A percentile compares a stretch with the other conserved stretches of the same genome.
Evolutionary conservation across 2,113 vertebrate species (phyloP).

Genomic region (Percina caprodes): DNA sequence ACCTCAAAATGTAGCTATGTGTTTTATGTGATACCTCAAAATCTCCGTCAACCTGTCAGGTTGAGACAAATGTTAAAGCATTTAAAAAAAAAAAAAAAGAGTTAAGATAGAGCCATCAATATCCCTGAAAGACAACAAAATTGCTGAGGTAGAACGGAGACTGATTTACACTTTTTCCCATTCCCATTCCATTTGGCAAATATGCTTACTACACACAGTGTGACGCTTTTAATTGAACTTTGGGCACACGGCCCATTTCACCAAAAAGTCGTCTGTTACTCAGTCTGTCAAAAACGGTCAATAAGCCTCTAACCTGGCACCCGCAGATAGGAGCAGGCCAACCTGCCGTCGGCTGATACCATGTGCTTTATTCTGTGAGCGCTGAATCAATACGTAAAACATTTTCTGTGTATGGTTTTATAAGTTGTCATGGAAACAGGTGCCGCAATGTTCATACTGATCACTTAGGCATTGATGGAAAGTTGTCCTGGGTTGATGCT

Average conservation of each 20-base stretch:
- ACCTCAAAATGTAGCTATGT: slow-evolving; percentile 41
- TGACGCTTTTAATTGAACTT: slow-evolving; percentile 77
- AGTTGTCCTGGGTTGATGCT: slow-evolving; percentile 32
- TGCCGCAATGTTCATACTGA: slow-evolving; percentile 40
- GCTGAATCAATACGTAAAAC: slow-evolving; percentile 54
- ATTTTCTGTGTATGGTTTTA: slow-evolving; percentile 22
- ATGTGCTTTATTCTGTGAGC: slow-evolving; percentile 20
- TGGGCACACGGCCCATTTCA: slow-evolving; percentile 64
- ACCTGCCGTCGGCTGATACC: slow-evolving; percentile 61
- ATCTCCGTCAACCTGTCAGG: slow-evolving; percentile 51
- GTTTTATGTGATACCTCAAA: slow-evolving; percentile 39
- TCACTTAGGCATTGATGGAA: slow-evolving; percentile 36
- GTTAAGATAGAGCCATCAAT: slow-evolving; percentile 40
- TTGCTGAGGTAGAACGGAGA: slow-evolving; percentile 65
- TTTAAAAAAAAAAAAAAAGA: slow-evolving; percentile 11
- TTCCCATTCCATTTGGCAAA: slow-evolving; percentile 63
- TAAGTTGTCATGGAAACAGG: slow-evolving; percentile 66
- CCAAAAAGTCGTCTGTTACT: slow-evolving; percentile 70
- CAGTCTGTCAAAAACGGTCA: slow-evolving; percentile 74
- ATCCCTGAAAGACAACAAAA: slow-evolving; percentile 59
- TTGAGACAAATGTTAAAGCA: slow-evolving; percentile 53
- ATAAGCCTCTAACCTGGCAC: slow-evolving; percentile 70
- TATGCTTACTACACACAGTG: slow-evolving; percentile 60
- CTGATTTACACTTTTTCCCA: slow-evolving; percentile 49
- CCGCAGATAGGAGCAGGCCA: slow-evolving; percentile 33